Evolutionary conservation across 2,888 invertebrate genomes (phyloP).

Genomic region (Xylota sylvarum): DNA sequence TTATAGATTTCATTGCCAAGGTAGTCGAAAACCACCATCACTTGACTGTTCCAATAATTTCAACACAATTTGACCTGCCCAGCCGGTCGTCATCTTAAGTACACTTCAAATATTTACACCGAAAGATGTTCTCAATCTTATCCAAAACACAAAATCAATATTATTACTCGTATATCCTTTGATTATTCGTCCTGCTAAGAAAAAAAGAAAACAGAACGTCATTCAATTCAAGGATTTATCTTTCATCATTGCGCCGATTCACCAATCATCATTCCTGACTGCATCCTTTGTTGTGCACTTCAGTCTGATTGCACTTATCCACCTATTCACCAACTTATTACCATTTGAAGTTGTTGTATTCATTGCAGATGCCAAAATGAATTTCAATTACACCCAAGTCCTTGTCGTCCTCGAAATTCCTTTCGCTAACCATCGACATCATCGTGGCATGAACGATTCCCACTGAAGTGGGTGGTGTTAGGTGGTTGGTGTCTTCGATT

Average conservation of each 20-base stretch:
- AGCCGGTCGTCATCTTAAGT: neutral
- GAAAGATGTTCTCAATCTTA: constrained; percentile 33
- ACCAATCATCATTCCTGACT: constrained; percentile 57
- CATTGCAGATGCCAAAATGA: constrained; percentile 71
- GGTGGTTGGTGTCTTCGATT: constrained; percentile 48
- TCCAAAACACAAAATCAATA: constrained; percentile 34
- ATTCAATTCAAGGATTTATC: constrained; percentile 20
- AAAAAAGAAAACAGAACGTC: constrained; percentile 1
- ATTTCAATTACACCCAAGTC: constrained; percentile 67
- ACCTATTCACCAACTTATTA: constrained; percentile 71
- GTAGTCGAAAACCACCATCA: neutral
- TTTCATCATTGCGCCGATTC: constrained; percentile 41
- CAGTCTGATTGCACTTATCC: constrained; percentile 69
- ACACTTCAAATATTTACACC: constrained; percentile 22
- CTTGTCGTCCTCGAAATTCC: neutral
- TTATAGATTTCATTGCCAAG: neutral
- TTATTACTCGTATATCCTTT: constrained; percentile 36
- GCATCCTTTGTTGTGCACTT: constrained; percentile 67
- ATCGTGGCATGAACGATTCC: constrained; percentile 6
- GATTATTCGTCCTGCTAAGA: neutral
- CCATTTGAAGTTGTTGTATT: constrained; percentile 70
- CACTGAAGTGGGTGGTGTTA: neutral
- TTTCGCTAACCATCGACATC: constrained; percentile 11
- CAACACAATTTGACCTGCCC: constrained; percentile 4
- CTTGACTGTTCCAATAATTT: neutral